Evolutionary conservation across 2,113 vertebrate genomes (phyloP).

Genomic region (Todiramphus saurophagus): DNA sequence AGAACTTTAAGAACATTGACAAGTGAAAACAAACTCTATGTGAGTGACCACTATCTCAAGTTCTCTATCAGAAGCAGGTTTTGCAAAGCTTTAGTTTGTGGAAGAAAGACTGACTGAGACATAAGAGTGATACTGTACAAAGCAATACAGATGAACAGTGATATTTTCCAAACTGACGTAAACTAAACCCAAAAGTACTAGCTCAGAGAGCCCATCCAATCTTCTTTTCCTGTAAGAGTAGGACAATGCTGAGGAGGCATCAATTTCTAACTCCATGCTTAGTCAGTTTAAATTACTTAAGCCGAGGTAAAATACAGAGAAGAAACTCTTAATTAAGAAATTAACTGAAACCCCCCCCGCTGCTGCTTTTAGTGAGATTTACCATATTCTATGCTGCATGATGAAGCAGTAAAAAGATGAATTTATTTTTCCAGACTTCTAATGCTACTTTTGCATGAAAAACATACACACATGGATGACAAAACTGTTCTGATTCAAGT

Average conservation of each 20-base stretch:
- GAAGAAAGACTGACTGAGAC: neutral
- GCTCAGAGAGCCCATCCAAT: constrained; percentile 16
- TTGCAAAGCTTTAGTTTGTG: neutral
- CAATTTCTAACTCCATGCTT: constrained; percentile 20
- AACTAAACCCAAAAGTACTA: neutral
- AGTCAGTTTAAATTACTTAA: constrained; percentile 54
- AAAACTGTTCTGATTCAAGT: neutral
- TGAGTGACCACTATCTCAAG: neutral
- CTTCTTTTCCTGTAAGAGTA: constrained; percentile 48
- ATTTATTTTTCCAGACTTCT: neutral
- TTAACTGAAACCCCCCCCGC: neutral
- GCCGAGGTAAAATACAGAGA: neutral
- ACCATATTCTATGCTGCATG: neutral
- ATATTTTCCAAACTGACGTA: neutral
- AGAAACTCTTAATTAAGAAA: constrained; percentile 24
- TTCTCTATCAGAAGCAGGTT: neutral
- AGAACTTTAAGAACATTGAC: neutral
- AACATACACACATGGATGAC: neutral
- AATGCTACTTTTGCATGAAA: neutral
- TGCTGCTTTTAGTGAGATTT: neutral
- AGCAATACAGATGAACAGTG: neutral
- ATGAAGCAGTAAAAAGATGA: neutral
- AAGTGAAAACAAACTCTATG: neutral
- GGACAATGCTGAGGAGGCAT: constrained; percentile 52
- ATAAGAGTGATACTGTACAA: neutral